These are phyloP conservation scores for Urocitellus parryii DNA, from an alignment of 2,113 vertebrate genomes.

Conservation along the genomic window DNA sequence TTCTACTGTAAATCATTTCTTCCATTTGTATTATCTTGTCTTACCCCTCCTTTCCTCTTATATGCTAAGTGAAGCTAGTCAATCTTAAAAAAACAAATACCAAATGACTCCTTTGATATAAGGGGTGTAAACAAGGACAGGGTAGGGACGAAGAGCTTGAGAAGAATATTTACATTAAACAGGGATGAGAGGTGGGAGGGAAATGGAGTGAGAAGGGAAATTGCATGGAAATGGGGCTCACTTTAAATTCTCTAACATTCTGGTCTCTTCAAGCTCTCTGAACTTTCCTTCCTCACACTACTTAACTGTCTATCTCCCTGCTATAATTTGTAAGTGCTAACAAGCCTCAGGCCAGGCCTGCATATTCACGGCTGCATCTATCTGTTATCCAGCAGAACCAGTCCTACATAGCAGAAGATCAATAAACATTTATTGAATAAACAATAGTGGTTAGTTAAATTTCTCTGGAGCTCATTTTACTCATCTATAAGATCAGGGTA, in stretches of 20 bases:
- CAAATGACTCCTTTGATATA: no score
- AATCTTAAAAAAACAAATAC: no score
- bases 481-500: constrained; percentile 47
- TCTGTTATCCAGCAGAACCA: not conserved
- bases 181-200: no score
- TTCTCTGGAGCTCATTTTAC: constrained; percentile 32
- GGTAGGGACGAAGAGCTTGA: no score
- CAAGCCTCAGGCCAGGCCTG: not conserved
- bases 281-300: not conserved
- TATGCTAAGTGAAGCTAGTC: no score
- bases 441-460: constrained; percentile 50
- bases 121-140: no score
- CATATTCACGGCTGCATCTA: not conserved
- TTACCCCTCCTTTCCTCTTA: no score
- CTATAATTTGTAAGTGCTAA: not conserved
- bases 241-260: not conserved
- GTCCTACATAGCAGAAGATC: not conserved
- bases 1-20: no score
- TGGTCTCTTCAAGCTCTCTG: not conserved
- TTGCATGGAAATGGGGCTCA: no score
- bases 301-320: not conserved
- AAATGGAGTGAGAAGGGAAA: no score
- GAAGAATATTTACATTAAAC: no score
- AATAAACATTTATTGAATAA: constrained; percentile 42
- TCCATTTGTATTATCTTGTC: no score